A percentile compares a stretch with the other conserved stretches of the same genome.
These are phyloP conservation scores for Tetanocera ferruginea DNA, from an alignment of 2,888 invertebrate species.

Conservation along the genomic window DNA sequence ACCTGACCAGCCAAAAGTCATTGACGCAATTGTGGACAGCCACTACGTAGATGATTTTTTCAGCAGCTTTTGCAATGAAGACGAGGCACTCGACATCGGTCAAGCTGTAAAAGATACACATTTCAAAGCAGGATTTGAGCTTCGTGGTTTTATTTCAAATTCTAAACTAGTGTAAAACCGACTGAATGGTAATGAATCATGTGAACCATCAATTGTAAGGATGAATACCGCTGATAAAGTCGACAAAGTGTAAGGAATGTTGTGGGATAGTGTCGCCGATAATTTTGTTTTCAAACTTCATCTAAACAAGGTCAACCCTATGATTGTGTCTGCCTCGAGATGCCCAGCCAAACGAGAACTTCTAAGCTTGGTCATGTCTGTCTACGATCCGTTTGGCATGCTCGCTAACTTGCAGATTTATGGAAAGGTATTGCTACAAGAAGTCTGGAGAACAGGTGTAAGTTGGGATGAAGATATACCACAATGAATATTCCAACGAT, in stretches of 20 bases:
- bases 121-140: not conserved
- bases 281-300: not conserved
- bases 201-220: not conserved
- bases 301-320: not conserved
- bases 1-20: not conserved
- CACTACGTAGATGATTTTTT: not conserved
- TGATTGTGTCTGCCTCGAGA: not conserved
- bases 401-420: constrained; percentile 24
- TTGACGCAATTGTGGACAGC: not conserved
- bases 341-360: constrained; percentile 36
- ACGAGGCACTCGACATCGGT: not conserved
- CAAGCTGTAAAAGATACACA: not conserved
- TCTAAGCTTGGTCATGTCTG: constrained; percentile 28
- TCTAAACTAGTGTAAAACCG: no score
- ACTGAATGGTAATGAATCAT: no score
- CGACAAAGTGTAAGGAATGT: not conserved
- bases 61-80: not conserved
- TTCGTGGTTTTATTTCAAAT: not conserved
- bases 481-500: constrained; percentile 1
- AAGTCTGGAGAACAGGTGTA: constrained; percentile 3
- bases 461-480: constrained; percentile 27
- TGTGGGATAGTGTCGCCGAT: not conserved
- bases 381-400: constrained; percentile 38
- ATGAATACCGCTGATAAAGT: not conserved
- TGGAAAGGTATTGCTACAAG: constrained; percentile 10